Evolutionary conservation across 2,797 vertebrate species (phyloP), one percentile per base, ranked within the genome.

Genomic region (Melanotaenia parkinsoni): DNA sequence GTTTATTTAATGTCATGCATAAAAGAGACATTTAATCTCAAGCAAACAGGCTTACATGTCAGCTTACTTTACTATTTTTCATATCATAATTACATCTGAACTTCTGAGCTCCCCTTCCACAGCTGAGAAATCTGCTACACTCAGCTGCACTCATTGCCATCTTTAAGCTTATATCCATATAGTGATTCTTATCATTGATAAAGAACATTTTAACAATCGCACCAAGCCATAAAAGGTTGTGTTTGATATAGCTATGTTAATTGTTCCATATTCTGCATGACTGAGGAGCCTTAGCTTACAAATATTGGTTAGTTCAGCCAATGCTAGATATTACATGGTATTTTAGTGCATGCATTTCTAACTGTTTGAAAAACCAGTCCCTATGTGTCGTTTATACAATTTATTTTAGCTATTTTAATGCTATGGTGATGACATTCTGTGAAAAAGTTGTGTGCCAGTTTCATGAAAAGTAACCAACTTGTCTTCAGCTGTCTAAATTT

Each of bases 11-110:
- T 62, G 35, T 63, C 33, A 37, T 30, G 18, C 56, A 72, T 59
- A 38, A 58, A 53, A 62, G 7, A 24, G 32, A 28, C 28, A 59
- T 74, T 77, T 84, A n/a, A 70, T 57, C 58, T 64, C 51, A 59
- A 43, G 47, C 54, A 33, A 78, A 57, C 6, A 20, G 16, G 62
- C 11, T 43, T 56, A 51, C 28, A 28, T 54, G 35, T 60, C 20
- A 37, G 38, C 11, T n/a, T 38, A 9, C 61, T 63, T 70, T 57
- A 63, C 32, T 58, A 33, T 72, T 80, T 81, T 67, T 80, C 70
- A 69, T 72, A 75, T 87, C 73, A 53, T 83, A 80, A 80, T 83
- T 78, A 28, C 69, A 86, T 86, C 78, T 72, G 60, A 81, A 84
- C 62, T 74, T 57, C 64, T 58, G 60, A 62, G 63, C 62, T 79